Evolutionary conservation across 2,888 invertebrate species (phyloP).

Genomic region (Synanthedon formicaeformis): DNA sequence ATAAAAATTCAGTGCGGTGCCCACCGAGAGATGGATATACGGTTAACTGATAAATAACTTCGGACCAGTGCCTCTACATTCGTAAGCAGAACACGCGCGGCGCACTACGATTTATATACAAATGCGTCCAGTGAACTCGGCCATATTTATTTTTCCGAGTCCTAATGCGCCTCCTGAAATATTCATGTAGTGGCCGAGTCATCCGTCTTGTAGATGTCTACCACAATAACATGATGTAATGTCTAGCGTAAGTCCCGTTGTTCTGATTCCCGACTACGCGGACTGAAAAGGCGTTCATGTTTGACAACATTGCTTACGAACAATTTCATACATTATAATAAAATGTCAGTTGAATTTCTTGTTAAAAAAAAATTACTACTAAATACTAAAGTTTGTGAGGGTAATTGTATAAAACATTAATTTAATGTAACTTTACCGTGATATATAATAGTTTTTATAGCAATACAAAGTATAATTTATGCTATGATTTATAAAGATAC

Average conservation of each 20-base stretch:
- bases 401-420: no score
- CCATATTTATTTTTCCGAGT: conserved; percentile 64
- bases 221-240: conserved; percentile 46
- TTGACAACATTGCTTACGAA: neutral
- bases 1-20: conserved; percentile 38
- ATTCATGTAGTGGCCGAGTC: conserved; percentile 60
- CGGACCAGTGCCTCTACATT: conserved; percentile 27
- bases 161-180: conserved; percentile 64
- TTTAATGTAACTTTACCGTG: no score
- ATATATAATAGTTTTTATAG: no score
- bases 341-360: no score
- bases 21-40: conserved; percentile 38
- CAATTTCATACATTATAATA: no score
- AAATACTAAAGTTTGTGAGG: no score
- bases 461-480: no score
- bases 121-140: conserved; percentile 56
- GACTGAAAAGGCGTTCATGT: neutral
- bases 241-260: conserved; percentile 16
- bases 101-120: conserved; percentile 60
- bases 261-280: neutral
- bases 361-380: no score
- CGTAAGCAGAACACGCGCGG: conserved; percentile 49
- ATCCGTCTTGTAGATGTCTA: conserved; percentile 56
- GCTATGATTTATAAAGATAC: no score
- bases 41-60: conserved; percentile 52